phyloP scores from a whole-genome alignment of 2,888 invertebrate genomes.

The Germaria angustata region DNA sequence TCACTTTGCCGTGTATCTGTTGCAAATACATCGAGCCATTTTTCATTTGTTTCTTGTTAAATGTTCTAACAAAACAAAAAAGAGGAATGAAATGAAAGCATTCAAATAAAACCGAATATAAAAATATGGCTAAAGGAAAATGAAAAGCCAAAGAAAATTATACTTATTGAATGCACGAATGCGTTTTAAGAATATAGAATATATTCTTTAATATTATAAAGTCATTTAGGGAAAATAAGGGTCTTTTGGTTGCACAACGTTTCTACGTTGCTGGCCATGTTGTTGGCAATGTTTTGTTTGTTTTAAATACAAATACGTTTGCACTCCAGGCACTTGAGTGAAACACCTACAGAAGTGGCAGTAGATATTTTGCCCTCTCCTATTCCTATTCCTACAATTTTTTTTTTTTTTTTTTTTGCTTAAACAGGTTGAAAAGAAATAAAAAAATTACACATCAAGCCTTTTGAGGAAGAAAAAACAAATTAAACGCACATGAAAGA shows the following conservation, averaged over 20 bases:
- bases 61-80: not conserved
- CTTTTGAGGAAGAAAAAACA: not conserved
- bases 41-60: not conserved
- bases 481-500: not conserved
- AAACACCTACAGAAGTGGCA: conserved; percentile 57
- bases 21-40: not conserved
- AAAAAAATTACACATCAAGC: conserved; percentile 9
- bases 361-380: not conserved
- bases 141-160: conserved; percentile 37
- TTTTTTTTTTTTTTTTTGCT: not conserved
- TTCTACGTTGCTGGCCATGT: not conserved
- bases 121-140: conserved; percentile 13
- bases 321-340: conserved; percentile 52
- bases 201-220: conserved; percentile 49
- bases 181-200: conserved; percentile 57
- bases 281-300: conserved; percentile 20
- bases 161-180: conserved; percentile 64
- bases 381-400: not conserved
- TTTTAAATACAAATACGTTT: conserved; percentile 47
- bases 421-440: conserved; percentile 12
- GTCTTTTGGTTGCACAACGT: conserved; percentile 7
- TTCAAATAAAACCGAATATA: conserved; percentile 29
- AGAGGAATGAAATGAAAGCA: not conserved
- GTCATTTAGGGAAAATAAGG: conserved; percentile 59
- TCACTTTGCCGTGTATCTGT: conserved; percentile 4